phyloP scores from a whole-genome alignment of 2,888 invertebrate genomes.

The Drosophila mimetica region DNA sequence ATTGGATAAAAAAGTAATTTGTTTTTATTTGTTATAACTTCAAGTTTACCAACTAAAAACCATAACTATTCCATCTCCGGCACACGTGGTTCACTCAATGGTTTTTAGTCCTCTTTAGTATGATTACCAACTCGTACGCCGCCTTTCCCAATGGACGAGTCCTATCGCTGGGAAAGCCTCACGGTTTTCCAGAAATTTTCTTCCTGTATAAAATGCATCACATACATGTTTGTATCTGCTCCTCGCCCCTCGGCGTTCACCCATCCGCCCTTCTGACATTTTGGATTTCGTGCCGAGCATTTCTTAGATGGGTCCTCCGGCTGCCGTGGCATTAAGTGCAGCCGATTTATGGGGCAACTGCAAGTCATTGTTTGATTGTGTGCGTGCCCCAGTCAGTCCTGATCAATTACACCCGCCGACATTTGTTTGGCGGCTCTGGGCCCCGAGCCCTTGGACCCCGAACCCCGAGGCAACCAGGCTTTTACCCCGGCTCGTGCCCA shows the following conservation, averaged over 20 bases:
- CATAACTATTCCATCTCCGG: neutral
- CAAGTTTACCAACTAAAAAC: neutral
- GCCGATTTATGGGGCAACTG: constrained; percentile 64
- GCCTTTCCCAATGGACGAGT: constrained; percentile 6
- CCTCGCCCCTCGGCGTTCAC: constrained; percentile 1
- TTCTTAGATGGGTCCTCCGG: constrained; percentile 4
- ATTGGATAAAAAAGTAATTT: too few species aligned
- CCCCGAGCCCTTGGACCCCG: neutral
- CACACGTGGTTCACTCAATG: neutral
- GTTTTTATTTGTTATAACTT: too few species aligned
- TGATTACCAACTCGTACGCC: constrained; percentile 6
- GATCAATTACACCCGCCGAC: constrained; percentile 75
- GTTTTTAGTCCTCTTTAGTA: neutral
- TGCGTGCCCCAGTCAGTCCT: constrained; percentile 49
- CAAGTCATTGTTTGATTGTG: constrained; percentile 70
- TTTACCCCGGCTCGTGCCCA: constrained; percentile 30
- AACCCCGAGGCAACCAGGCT: neutral
- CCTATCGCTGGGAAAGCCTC: constrained; percentile 17
- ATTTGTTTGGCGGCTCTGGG: constrained; percentile 38
- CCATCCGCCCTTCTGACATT: constrained; percentile 29
- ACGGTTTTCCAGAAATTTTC: constrained; percentile 17
- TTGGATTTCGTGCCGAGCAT: constrained; percentile 37
- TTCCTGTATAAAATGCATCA: constrained; percentile 28
- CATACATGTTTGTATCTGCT: constrained; percentile 16
- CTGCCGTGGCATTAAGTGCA: constrained; percentile 35